Conservation (phyloP, 2,888 invertebrate genomes). For the Chymomyza caudatula region DNA sequence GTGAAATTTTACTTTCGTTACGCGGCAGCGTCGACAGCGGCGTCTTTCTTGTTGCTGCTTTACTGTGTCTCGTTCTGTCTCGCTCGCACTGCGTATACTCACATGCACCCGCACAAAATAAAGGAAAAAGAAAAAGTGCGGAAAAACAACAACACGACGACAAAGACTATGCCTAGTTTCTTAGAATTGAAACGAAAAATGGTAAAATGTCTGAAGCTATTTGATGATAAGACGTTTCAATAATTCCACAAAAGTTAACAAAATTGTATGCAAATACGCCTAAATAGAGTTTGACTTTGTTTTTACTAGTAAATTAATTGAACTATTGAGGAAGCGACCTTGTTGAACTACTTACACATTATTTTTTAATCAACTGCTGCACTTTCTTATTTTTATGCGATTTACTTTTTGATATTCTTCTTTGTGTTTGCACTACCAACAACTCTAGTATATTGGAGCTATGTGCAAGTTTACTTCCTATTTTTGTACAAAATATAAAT, state of each 20-base stretch:
- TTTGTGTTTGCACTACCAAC: conserved; percentile 38
- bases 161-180: background rate
- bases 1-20: conserved; percentile 71
- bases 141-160: background rate
- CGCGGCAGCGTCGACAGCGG: conserved; percentile 21
- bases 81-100: conserved; percentile 6
- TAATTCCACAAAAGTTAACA: no score
- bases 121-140: background rate
- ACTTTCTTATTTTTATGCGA: conserved; percentile 23
- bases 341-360: conserved; percentile 16
- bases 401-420: conserved; percentile 1
- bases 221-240: no score
- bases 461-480: background rate
- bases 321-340: background rate
- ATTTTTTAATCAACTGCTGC: conserved; percentile 11
- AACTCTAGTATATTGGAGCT: conserved; percentile 33
- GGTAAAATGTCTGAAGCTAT: no score
- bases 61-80: conserved; percentile 28
- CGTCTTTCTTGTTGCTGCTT: conserved; percentile 25
- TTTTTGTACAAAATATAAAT: conserved; percentile 5
- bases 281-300: no score
- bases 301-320: background rate
- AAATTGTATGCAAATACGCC: no score
- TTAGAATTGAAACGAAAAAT: background rate
- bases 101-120: conserved; percentile 3